phyloP scores from a whole-genome alignment of 2,113 vertebrate genomes.

The Microcebus lehilahytsara region DNA sequence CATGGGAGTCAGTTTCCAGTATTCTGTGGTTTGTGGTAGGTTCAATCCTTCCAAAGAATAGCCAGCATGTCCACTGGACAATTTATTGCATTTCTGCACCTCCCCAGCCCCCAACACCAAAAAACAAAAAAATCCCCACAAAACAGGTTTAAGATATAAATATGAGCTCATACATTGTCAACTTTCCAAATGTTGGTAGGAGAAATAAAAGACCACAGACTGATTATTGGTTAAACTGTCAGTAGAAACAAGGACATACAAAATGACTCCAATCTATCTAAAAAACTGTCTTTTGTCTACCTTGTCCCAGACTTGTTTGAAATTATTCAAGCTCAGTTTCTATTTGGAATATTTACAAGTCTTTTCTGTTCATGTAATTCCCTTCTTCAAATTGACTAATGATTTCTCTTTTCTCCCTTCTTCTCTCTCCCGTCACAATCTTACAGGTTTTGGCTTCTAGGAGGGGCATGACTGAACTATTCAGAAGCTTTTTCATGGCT shows the following conservation, averaged over 20 bases:
- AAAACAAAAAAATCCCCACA: neutral
- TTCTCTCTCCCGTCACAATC: neutral
- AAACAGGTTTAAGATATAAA: conserved; percentile 16
- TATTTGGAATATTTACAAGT: neutral
- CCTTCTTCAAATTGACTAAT: neutral
- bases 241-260: neutral
- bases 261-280: neutral
- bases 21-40: neutral
- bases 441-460: neutral
- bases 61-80: neutral
- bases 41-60: neutral
- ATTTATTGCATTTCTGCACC: neutral
- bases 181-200: neutral
- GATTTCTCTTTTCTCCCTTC: neutral
- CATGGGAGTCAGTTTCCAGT: neutral
- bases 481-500: neutral
- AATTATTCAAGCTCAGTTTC: conserved; percentile 9
- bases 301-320: neutral
- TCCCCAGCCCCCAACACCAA: neutral
- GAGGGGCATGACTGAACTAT: neutral
- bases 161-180: conserved; percentile 17
- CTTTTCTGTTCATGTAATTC: neutral
- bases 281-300: neutral
- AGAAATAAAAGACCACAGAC: conserved; percentile 5
- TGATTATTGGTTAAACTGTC: neutral